Percentiles rank a stretch among this genome's conserved stretches.
Evolutionary conservation across 2,888 invertebrate species (phyloP).

Genomic region (Tiliacea aurago): DNA sequence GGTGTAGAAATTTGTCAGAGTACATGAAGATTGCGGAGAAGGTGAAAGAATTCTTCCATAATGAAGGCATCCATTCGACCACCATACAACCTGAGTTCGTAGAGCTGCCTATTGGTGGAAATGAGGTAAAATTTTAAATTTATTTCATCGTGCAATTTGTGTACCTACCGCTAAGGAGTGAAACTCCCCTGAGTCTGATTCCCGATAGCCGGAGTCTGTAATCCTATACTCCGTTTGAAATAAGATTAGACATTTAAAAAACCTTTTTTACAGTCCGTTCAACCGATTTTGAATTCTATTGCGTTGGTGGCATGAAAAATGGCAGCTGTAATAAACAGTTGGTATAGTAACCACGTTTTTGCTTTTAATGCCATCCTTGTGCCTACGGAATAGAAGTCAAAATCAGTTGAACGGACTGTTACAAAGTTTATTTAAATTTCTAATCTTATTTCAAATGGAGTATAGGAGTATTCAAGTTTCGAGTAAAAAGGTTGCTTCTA

Average conservation of each 20-base stretch:
- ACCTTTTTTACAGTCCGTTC: too few relatives aligned
- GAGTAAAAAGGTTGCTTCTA: not conserved
- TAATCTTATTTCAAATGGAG: too few relatives aligned
- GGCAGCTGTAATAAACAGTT: too few relatives aligned
- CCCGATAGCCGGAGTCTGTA: not conserved
- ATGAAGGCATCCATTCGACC: slow-evolving; percentile 99
- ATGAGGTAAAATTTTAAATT: slow-evolving; percentile 75
- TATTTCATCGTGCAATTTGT: not conserved
- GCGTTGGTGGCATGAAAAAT: too few relatives aligned
- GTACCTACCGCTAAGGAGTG: not conserved
- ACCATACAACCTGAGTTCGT: slow-evolving; percentile 99
- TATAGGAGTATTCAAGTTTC: not conserved
- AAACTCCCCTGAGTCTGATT: not conserved
- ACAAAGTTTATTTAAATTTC: too few relatives aligned
- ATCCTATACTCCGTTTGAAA: too few relatives aligned
- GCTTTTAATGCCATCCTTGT: too few relatives aligned
- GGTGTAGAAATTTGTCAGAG: slow-evolving; percentile 97
- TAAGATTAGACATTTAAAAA: too few relatives aligned
- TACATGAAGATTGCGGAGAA: slow-evolving; percentile 99
- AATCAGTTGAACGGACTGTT: too few relatives aligned
- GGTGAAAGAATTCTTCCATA: slow-evolving; percentile 99
- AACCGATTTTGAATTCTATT: too few relatives aligned
- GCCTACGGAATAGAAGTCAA: too few relatives aligned
- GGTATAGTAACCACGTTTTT: too few relatives aligned
- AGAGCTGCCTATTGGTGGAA: slow-evolving; percentile 92